Evolutionary conservation across 2,113 vertebrate genomes (phyloP).

Genomic region (Ranitomeya imitator): DNA sequence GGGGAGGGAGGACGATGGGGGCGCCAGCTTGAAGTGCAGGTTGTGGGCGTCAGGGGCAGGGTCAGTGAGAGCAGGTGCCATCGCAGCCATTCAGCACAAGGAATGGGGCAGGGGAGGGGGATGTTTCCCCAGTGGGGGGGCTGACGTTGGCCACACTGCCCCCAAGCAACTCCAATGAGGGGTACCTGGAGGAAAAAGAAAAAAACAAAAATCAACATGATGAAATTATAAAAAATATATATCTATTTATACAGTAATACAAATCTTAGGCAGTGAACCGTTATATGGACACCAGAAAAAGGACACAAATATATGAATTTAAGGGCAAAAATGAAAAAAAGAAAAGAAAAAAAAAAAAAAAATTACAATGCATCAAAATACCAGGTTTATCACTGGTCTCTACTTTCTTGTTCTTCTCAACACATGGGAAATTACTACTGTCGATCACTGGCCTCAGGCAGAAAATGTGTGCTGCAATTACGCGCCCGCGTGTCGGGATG

Average conservation of each 20-base stretch:
- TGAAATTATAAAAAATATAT: not conserved
- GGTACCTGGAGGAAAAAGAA: not conserved
- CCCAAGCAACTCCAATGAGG: conserved; percentile 16
- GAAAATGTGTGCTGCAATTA: too few relatives aligned
- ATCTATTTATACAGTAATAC: not conserved
- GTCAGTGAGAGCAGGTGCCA: conserved; percentile 99
- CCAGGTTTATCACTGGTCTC: too few relatives aligned
- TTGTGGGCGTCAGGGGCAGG: conserved; percentile 99
- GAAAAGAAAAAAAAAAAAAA: too few relatives aligned
- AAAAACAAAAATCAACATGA: not conserved
- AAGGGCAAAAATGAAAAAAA: too few relatives aligned
- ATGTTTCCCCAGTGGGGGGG: conserved; percentile 79
- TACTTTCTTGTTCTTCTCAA: too few relatives aligned
- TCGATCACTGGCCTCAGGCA: too few relatives aligned
- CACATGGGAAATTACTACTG: too few relatives aligned
- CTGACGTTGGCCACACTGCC: conserved; percentile 31
- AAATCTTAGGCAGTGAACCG: too few relatives aligned
- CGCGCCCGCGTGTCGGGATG: too few relatives aligned
- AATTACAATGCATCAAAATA: too few relatives aligned
- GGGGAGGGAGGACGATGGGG: conserved; percentile 94
- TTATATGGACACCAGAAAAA: not conserved
- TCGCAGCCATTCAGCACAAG: conserved; percentile 99
- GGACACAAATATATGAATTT: not conserved
- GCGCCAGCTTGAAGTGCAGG: conserved; percentile 99
- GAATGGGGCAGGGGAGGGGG: conserved; percentile 85